Evolutionary conservation across 2,113 vertebrate species (phyloP).

Genomic region (Eonycteris spelaea): DNA sequence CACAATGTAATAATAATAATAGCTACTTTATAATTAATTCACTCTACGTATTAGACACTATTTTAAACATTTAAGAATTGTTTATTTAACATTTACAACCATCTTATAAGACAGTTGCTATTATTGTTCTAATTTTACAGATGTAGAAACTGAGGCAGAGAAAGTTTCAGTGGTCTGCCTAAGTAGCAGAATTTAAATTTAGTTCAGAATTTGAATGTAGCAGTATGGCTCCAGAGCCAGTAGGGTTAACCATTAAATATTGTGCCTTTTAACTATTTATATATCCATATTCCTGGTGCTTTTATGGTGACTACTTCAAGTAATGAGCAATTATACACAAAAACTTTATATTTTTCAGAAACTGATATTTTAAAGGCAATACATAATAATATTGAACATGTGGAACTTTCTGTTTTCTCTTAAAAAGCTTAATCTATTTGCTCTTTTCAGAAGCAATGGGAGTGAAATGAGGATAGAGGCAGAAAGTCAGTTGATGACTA

Average conservation of each 20-base stretch:
- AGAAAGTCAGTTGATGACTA: neutral
- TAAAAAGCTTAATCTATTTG: neutral
- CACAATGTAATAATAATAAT: neutral
- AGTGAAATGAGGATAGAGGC: neutral
- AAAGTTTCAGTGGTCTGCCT: neutral
- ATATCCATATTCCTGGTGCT: neutral
- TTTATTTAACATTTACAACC: conserved; percentile 17
- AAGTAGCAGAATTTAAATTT: neutral
- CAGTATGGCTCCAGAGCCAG: neutral
- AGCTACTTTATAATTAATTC: neutral
- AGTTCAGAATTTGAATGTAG: neutral
- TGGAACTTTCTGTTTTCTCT: neutral
- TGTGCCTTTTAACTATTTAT: neutral
- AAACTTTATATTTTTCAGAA: neutral
- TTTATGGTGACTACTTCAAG: neutral
- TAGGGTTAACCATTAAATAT: neutral
- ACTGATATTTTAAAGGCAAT: neutral
- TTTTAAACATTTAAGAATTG: neutral
- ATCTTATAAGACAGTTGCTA: neutral
- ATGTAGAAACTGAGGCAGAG: neutral
- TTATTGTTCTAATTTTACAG: neutral
- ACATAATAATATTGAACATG: neutral
- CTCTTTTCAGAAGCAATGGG: neutral
- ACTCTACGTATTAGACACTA: neutral
- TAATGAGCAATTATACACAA: neutral